phyloP scores from a whole-genome alignment of 2,113 vertebrate genomes.

The Pluvianellus socialis region DNA sequence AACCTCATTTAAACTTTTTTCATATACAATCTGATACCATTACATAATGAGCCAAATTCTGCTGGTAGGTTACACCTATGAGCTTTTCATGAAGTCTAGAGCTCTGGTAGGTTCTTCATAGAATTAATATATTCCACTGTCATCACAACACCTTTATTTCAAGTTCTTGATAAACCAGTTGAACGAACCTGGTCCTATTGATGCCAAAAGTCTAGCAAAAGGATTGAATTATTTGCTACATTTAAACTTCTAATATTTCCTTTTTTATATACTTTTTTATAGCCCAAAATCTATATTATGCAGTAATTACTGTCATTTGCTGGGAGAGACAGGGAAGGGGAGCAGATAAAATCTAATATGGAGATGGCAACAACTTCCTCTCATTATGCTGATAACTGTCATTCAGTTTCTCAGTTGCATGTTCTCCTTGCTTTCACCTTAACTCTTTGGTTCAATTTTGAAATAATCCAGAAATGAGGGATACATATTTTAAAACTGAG shows the following conservation, averaged over 20 bases:
- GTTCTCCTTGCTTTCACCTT: constrained; percentile 30
- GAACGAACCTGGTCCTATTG: background rate
- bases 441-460: constrained; percentile 10
- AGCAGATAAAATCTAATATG: background rate
- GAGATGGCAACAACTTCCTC: background rate
- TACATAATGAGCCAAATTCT: background rate
- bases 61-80: background rate
- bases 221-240: background rate
- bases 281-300: background rate
- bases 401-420: background rate
- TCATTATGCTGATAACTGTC: background rate
- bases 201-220: background rate
- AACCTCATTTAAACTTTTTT: background rate
- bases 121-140: background rate
- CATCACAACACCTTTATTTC: background rate
- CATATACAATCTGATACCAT: background rate
- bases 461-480: background rate
- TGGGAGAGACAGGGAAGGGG: background rate
- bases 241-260: background rate
- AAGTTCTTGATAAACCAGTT: background rate
- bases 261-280: background rate
- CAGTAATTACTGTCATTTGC: constrained; percentile 8
- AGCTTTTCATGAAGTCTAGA: background rate
- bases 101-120: background rate
- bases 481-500: background rate